Conservation (phyloP, 1,140 invertebrate genomes). For the Dinoponera quadriceps region DNA sequence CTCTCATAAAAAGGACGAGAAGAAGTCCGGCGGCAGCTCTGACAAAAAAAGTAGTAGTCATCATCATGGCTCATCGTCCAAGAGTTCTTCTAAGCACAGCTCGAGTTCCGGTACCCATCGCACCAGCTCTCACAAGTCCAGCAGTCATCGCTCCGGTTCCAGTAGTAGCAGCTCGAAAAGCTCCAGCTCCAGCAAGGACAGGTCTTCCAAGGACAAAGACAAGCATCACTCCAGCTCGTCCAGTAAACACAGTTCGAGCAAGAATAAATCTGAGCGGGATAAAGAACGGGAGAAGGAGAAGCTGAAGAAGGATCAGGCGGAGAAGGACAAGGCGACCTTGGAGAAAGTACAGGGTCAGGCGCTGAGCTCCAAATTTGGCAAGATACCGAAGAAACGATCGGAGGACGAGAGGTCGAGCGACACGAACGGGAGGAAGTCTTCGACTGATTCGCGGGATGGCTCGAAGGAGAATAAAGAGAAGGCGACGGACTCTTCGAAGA, state of each 20-base stretch:
- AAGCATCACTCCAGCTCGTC: conserved; percentile 81
- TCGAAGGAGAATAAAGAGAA: conserved; percentile 82
- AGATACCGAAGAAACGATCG: conserved; percentile 90
- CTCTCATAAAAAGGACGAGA: conserved; percentile 81
- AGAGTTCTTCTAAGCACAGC: conserved; percentile 81
- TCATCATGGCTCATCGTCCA: conserved; percentile 86
- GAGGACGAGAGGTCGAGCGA: conserved; percentile 82
- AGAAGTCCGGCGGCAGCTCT: conserved; percentile 77
- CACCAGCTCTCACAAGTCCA: conserved; percentile 81
- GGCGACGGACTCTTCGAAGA: conserved; percentile 70
- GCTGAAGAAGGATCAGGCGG: conserved; percentile 85
- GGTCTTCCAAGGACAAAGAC: conserved; percentile 82
- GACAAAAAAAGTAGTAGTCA: conserved; percentile 85
- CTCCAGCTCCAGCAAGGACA: conserved; percentile 79
- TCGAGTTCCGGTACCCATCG: conserved; percentile 78
- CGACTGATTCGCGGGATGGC: conserved; percentile 80
- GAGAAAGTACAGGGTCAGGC: conserved; percentile 89
- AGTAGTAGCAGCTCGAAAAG: conserved; percentile 77
- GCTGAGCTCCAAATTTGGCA: conserved; percentile 89
- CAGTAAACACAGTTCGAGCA: conserved; percentile 82
- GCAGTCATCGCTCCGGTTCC: conserved; percentile 79
- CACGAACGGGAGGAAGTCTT: conserved; percentile 71
- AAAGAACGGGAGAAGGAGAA: conserved; percentile 85
- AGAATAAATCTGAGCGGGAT: conserved; percentile 80
- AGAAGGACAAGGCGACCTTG: conserved; percentile 89